phyloP scores from a whole-genome alignment of 2,113 vertebrate species.

The Todiramphus saurophagus region DNA sequence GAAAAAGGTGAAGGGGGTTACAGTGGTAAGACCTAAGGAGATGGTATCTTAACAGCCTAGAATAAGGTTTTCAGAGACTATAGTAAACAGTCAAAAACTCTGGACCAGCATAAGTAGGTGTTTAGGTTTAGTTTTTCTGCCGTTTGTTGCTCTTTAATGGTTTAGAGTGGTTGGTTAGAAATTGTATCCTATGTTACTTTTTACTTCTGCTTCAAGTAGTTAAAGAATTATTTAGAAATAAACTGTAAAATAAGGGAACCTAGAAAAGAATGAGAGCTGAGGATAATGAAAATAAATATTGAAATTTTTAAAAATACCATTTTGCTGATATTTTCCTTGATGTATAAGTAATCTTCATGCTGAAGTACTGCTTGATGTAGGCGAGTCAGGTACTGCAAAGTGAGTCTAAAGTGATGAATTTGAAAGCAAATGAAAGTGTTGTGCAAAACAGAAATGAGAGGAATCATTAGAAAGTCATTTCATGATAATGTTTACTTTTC shows the following conservation, averaged over 20 bases:
- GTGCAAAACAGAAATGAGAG: constrained; percentile 70
- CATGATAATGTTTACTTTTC: constrained; percentile 82
- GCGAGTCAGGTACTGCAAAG: not conserved
- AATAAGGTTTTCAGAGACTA: not conserved
- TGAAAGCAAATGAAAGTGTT: constrained; percentile 64
- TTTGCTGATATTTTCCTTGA: not conserved
- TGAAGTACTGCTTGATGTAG: not conserved
- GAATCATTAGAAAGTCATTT: constrained; percentile 79
- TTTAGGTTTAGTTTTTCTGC: not conserved
- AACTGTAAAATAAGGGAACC: not conserved
- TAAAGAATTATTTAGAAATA: not conserved
- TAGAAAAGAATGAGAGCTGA: not conserved
- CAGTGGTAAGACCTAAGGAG: not conserved
- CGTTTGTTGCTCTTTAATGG: not conserved
- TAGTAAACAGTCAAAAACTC: not conserved
- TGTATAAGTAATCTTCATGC: not conserved
- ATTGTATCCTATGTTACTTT: not conserved
- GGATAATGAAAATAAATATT: not conserved
- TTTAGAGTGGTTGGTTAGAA: not conserved
- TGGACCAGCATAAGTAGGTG: not conserved
- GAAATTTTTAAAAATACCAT: not conserved
- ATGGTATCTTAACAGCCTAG: not conserved
- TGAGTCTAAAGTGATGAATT: constrained; percentile 60
- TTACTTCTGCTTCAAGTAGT: not conserved
- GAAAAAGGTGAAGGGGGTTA: not conserved